phyloP scores from a whole-genome alignment of 53 echinoderm and acorn worm species.

The Astropecten irregularis region DNA sequence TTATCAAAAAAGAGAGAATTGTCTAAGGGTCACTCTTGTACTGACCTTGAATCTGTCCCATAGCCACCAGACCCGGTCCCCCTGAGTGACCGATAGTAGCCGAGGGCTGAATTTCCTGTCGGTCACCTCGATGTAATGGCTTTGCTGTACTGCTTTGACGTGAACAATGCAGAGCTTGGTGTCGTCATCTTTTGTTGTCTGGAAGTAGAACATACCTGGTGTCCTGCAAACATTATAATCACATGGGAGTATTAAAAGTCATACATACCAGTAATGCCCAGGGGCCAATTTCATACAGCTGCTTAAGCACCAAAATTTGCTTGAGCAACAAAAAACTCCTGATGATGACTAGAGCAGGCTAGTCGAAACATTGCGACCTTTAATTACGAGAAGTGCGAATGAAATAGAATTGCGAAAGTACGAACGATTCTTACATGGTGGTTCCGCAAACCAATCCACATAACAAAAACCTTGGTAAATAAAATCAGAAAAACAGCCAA shows the following conservation, averaged over 20 bases:
- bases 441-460: too few relatives aligned
- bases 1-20: too few relatives aligned
- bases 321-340: too few relatives aligned
- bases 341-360: too few relatives aligned
- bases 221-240: constrained; percentile 44
- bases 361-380: too few relatives aligned
- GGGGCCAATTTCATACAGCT: neutral
- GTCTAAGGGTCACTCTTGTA: too few relatives aligned
- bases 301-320: too few relatives aligned
- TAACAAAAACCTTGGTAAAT: too few relatives aligned
- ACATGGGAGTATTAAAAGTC: neutral
- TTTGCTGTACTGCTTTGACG: constrained; percentile 58
- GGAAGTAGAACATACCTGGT: constrained; percentile 81
- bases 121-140: constrained; percentile 71
- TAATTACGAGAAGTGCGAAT: too few relatives aligned
- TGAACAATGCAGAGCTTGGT: constrained; percentile 67
- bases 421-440: too few relatives aligned
- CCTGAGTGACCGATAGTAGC: constrained; percentile 63
- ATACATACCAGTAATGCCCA: neutral
- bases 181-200: constrained; percentile 39
- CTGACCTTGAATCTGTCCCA: constrained; percentile 80
- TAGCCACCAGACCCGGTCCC: constrained; percentile 82
- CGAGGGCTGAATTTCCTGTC: constrained; percentile 64
- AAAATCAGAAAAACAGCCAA: too few relatives aligned
- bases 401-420: too few relatives aligned